Evolutionary conservation across 2,113 vertebrate species (phyloP).

Genomic region (Ceratotherium simum): DNA sequence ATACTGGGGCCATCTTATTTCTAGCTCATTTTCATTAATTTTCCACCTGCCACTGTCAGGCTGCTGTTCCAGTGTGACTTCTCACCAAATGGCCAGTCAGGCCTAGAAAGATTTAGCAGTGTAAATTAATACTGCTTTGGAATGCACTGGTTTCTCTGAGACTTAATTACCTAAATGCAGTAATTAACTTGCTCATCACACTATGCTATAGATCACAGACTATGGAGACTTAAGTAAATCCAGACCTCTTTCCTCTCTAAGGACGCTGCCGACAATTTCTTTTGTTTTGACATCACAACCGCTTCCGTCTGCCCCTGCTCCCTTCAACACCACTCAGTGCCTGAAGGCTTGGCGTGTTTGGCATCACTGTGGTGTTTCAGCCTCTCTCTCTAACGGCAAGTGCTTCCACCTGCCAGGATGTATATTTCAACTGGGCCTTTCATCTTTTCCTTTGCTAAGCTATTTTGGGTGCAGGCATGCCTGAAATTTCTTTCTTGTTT

Average conservation of each 20-base stretch:
- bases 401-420: conserved; percentile 82
- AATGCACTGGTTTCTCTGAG: conserved; percentile 64
- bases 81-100: conserved; percentile 53
- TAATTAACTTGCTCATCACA: conserved; percentile 65
- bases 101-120: conserved; percentile 23
- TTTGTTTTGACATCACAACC: conserved; percentile 67
- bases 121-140: conserved; percentile 67
- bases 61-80: background rate
- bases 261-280: background rate
- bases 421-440: conserved; percentile 79
- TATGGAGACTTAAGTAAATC: conserved; percentile 9
- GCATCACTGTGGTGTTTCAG: conserved; percentile 72
- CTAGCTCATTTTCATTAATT: conserved; percentile 5
- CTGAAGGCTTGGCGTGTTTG: conserved; percentile 55
- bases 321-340: background rate
- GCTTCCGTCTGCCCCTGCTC: conserved; percentile 62
- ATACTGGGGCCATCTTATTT: background rate
- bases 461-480: conserved; percentile 47
- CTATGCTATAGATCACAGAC: conserved; percentile 68
- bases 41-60: background rate
- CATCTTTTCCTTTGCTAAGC: conserved; percentile 67
- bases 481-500: conserved; percentile 39
- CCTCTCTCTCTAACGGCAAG: conserved; percentile 79
- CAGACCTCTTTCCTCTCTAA: background rate
- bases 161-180: conserved; percentile 52